Evolutionary conservation across 2,113 vertebrate genomes (phyloP).

Genomic region (Tachycineta bicolor): DNA sequence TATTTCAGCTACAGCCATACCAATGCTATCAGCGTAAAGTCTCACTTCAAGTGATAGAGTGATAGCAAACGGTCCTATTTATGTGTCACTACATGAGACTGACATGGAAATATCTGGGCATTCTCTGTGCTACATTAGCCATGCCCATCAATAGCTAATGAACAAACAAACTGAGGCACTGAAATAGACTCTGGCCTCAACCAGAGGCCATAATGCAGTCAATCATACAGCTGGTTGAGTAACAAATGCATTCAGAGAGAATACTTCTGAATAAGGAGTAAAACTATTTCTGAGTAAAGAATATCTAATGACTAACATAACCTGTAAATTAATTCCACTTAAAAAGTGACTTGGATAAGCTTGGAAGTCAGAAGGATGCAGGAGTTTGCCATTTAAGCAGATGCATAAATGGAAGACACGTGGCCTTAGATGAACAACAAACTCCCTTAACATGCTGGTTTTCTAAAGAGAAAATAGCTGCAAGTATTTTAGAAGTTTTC

Average conservation of each 20-base stretch:
- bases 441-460: background rate
- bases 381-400: background rate
- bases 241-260: background rate
- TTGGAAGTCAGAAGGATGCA: background rate
- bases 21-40: background rate
- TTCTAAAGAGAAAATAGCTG: background rate
- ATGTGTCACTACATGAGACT: fast-evolving
- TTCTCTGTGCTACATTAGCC: background rate
- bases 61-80: background rate
- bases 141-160: background rate
- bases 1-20: background rate
- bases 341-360: background rate
- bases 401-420: background rate
- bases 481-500: background rate
- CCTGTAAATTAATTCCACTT: background rate
- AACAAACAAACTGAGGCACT: background rate
- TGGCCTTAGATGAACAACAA: background rate
- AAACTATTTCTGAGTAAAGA: background rate
- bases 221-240: background rate
- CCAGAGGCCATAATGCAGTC: background rate
- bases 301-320: background rate
- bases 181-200: background rate
- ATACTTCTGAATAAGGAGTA: background rate
- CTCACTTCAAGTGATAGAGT: background rate
- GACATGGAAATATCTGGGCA: background rate